phyloP scores from a whole-genome alignment of 2,797 vertebrate species.

The Fratercula arctica region DNA sequence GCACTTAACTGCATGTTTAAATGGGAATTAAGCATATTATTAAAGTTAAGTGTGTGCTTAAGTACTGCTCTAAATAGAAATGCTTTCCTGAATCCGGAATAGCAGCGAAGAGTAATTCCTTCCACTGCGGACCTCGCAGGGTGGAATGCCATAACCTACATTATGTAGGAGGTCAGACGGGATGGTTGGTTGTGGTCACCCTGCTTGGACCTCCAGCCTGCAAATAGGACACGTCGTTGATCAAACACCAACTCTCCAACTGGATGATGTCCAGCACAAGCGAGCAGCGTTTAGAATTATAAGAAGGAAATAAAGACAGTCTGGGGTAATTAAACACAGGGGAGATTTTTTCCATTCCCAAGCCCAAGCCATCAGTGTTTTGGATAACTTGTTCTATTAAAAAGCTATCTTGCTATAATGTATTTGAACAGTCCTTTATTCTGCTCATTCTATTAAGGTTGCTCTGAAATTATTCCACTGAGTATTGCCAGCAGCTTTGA shows the following conservation, averaged over 20 bases:
- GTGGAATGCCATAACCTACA: neutral
- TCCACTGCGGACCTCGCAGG: neutral
- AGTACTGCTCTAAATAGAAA: constrained; percentile 48
- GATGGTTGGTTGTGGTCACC: neutral
- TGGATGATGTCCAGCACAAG: constrained; percentile 15
- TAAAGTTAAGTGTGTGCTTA: constrained; percentile 41
- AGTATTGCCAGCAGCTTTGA: constrained; percentile 62
- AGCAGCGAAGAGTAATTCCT: neutral
- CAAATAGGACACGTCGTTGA: neutral
- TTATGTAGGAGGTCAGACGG: neutral
- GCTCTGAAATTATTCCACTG: constrained; percentile 52
- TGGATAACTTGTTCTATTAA: constrained; percentile 60
- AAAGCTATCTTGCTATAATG: constrained; percentile 48
- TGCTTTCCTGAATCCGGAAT: constrained; percentile 3
- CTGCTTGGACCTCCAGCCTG: constrained; percentile 12
- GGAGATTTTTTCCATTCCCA: constrained; percentile 49
- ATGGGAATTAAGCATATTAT: constrained; percentile 31
- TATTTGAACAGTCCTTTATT: constrained; percentile 58
- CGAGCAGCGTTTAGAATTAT: neutral
- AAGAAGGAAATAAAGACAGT: constrained; percentile 42
- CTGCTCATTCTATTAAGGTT: constrained; percentile 64
- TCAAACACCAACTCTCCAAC: constrained; percentile 31
- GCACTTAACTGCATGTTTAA: neutral
- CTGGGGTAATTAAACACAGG: constrained; percentile 50
- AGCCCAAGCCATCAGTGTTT: constrained; percentile 19